phyloP scores from a whole-genome alignment of 2,797 vertebrate genomes.

The Tokudaia muenninki region DNA sequence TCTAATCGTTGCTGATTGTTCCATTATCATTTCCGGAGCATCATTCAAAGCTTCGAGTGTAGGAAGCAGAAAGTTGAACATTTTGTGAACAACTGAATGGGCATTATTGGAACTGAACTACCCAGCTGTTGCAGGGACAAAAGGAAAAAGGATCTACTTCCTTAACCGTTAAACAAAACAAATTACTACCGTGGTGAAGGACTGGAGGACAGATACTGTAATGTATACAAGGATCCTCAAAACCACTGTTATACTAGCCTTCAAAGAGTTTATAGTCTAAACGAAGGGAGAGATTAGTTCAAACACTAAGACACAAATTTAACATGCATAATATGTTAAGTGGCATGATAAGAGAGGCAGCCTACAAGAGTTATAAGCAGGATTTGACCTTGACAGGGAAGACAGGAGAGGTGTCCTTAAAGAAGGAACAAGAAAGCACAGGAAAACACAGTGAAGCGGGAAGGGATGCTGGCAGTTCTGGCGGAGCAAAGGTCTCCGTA shows the following conservation, averaged over 20 bases:
- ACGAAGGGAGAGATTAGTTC: background rate
- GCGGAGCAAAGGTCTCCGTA: background rate
- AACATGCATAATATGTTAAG: background rate
- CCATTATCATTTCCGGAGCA: background rate
- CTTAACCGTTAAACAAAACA: background rate
- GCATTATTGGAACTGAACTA: slow-evolving; percentile 3
- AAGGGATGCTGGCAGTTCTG: background rate
- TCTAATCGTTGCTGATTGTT: background rate
- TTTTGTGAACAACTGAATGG: slow-evolving; percentile 7
- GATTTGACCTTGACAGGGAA: background rate
- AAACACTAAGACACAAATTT: slow-evolving; percentile 15
- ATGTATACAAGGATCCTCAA: background rate
- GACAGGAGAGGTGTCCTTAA: background rate
- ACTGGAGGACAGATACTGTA: background rate
- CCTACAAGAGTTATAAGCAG: background rate
- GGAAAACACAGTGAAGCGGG: background rate
- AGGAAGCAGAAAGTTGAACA: background rate
- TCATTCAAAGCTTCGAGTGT: background rate
- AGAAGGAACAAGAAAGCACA: slow-evolving; percentile 16
- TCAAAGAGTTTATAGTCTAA: slow-evolving; percentile 8
- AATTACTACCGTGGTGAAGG: background rate
- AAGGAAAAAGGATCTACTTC: slow-evolving; percentile 30
- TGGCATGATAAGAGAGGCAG: background rate
- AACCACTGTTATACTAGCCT: background rate
- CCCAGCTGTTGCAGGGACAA: background rate